Evolutionary conservation across 2,888 invertebrate genomes (phyloP).

Genomic region (Helobdella robusta): DNA sequence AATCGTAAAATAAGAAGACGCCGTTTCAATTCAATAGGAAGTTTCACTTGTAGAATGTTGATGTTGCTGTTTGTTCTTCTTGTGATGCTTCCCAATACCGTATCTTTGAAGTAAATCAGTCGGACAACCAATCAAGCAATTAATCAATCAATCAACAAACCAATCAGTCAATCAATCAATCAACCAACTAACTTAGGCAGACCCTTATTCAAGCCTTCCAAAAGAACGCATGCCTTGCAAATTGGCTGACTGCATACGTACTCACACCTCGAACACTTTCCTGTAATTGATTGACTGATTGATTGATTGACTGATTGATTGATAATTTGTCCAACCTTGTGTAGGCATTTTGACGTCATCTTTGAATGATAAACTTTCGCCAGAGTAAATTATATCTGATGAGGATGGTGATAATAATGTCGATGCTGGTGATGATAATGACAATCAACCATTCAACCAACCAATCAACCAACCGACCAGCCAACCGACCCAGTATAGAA

Average conservation of each 20-base stretch:
- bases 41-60: no score
- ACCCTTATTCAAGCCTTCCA: slow-evolving; percentile 85
- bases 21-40: no score
- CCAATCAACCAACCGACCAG: neutral
- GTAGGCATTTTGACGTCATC: slow-evolving; percentile 71
- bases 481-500: slow-evolving; percentile 61
- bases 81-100: no score
- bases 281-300: slow-evolving; percentile 33
- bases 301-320: neutral
- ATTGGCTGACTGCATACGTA: slow-evolving; percentile 76
- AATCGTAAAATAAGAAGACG: no score
- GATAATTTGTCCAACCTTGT: slow-evolving; percentile 51
- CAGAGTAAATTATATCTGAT: slow-evolving; percentile 50
- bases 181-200: slow-evolving; percentile 56
- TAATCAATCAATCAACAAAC: no score
- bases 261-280: slow-evolving; percentile 69
- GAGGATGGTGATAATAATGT: slow-evolving; percentile 18
- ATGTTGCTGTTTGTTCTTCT: no score
- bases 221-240: slow-evolving; percentile 88
- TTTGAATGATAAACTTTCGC: slow-evolving; percentile 61
- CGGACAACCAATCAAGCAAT: no score
- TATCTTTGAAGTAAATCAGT: no score
- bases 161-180: no score
- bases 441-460: neutral
- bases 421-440: neutral